Evolutionary conservation across 2,888 invertebrate species (phyloP).

Genomic region (Eilema griseolum): DNA sequence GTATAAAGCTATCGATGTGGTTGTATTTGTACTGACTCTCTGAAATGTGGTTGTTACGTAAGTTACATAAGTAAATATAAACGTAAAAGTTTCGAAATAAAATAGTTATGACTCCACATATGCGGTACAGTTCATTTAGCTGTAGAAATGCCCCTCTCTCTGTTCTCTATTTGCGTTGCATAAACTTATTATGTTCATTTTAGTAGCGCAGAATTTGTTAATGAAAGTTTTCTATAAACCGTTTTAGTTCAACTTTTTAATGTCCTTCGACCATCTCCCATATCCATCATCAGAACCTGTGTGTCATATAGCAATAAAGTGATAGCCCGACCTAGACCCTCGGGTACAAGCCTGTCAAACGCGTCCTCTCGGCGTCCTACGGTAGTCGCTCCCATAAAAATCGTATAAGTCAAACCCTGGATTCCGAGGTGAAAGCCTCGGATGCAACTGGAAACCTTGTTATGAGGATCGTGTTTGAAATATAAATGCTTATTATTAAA

Average conservation of each 20-base stretch:
- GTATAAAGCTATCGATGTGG: conserved; percentile 64
- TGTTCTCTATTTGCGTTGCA: neutral
- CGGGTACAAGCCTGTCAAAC: neutral
- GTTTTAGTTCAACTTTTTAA: too few relatives aligned
- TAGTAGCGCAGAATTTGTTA: too few relatives aligned
- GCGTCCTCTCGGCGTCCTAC: too few relatives aligned
- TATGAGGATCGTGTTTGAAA: neutral
- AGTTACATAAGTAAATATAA: neutral
- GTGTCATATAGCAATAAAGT: neutral
- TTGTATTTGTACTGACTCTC: conserved; percentile 49
- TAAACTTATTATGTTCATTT: neutral
- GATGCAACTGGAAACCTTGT: neutral
- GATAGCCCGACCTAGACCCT: neutral
- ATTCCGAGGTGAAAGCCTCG: neutral
- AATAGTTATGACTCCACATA: conserved; percentile 12
- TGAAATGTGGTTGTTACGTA: conserved; percentile 36
- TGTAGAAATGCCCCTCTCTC: neutral
- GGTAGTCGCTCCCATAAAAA: too few relatives aligned
- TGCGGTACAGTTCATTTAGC: neutral
- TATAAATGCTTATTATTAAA: neutral
- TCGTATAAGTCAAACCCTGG: neutral
- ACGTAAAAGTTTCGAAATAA: conserved; percentile 28
- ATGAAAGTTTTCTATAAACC: too few relatives aligned
- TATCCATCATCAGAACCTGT: neutral
- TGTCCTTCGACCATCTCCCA: neutral